Percentiles rank a stretch among this genome's conserved stretches.
Conservation (phyloP, 2,888 invertebrate genomes). For the Invenusta paracnida region DNA sequence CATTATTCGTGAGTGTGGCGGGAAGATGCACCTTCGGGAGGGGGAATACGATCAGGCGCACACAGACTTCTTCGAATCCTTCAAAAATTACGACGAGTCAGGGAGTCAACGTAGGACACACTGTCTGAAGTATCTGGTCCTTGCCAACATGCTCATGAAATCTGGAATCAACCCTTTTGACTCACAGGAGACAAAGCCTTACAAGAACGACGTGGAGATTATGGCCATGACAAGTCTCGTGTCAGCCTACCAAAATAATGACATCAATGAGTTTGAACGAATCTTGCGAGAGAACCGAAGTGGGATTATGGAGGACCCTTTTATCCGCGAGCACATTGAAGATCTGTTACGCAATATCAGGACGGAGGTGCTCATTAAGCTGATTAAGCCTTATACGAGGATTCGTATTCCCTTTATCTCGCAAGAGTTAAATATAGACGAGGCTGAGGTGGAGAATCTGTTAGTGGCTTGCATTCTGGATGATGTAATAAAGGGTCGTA, state of each 20-base stretch:
- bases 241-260: conserved; percentile 88
- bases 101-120: conserved; percentile 88
- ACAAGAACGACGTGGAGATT: conserved; percentile 97
- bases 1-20: conserved; percentile 96
- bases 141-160: conserved; percentile 99
- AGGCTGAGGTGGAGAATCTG: conserved; percentile 82
- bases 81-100: conserved; percentile 98
- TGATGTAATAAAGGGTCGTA: conserved; percentile 66
- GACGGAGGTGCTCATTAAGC: conserved; percentile 89
- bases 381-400: conserved; percentile 93
- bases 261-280: conserved; percentile 93
- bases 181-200: conserved; percentile 95
- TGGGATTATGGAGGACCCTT: conserved; percentile 98
- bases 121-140: conserved; percentile 90
- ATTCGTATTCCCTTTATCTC: conserved; percentile 97
- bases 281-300: conserved; percentile 86
- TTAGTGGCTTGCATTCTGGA: conserved; percentile 95
- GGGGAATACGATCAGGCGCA: conserved; percentile 97
- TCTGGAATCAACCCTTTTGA: conserved; percentile 99
- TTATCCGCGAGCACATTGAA: conserved; percentile 96
- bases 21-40: conserved; percentile 97
- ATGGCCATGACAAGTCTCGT: conserved; percentile 98
- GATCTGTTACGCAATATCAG: conserved; percentile 89
- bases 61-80: conserved; percentile 98
- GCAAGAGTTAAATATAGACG: conserved; percentile 61